These are phyloP conservation scores for Acipenser oxyrinchus DNA, from an alignment of 2,797 vertebrate genomes.

Conservation along the genomic window DNA sequence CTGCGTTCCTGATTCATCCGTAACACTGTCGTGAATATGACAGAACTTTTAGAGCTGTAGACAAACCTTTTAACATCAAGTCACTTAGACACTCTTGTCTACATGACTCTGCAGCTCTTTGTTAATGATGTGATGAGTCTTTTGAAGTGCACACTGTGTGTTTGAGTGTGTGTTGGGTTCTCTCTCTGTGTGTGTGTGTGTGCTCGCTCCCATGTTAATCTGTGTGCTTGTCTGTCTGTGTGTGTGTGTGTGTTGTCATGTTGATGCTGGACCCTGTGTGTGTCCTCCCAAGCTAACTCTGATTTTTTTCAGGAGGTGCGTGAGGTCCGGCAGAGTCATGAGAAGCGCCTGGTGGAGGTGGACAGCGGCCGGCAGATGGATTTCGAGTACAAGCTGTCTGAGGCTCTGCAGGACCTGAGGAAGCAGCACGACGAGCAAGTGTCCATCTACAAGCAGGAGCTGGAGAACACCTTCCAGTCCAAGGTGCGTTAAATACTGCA, in stretches of 20 bases:
- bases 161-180: too few species aligned
- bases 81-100: too few species aligned
- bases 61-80: too few species aligned
- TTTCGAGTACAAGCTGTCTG: conserved; percentile 79
- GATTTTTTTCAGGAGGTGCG: conserved; percentile 70
- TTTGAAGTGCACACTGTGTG: too few species aligned
- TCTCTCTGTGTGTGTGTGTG: too few species aligned
- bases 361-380: conserved; percentile 78
- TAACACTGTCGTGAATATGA: too few species aligned
- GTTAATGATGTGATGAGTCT: too few species aligned
- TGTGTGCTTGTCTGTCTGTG: not conserved
- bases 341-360: conserved; percentile 82
- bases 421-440: conserved; percentile 85
- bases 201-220: not conserved
- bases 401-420: conserved; percentile 83
- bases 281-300: not conserved
- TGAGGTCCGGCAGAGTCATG: conserved; percentile 72
- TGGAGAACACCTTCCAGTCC: conserved; percentile 79
- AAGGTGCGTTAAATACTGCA: conserved; percentile 57
- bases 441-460: conserved; percentile 73
- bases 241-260: not conserved
- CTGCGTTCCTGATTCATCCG: too few species aligned
- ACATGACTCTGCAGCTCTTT: too few species aligned
- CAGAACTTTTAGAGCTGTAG: too few species aligned
- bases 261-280: not conserved